Evolutionary conservation across 2,797 vertebrate genomes (phyloP).

Genomic region (Steatocranus sp.): DNA sequence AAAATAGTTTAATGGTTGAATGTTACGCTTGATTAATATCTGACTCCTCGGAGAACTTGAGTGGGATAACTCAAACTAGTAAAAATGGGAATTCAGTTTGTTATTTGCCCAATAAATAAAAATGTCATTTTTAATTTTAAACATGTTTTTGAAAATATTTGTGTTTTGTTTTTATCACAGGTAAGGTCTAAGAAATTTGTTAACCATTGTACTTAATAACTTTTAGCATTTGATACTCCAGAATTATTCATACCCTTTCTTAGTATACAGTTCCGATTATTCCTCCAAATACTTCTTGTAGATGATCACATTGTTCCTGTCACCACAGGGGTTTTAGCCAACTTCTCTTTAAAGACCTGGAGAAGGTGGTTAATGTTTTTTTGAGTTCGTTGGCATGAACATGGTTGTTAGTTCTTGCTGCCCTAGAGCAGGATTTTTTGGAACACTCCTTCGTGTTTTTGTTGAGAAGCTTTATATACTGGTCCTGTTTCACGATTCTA

Average conservation of each 20-base stretch:
- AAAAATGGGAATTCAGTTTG: background rate
- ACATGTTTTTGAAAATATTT: background rate
- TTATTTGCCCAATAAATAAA: background rate
- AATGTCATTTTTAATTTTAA: background rate
- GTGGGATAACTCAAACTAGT: background rate
- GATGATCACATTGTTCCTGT: background rate
- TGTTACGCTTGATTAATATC: background rate
- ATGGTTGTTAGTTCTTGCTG: background rate
- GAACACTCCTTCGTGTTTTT: background rate
- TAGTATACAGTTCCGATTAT: background rate
- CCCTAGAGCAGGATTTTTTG: background rate
- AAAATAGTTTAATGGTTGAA: background rate
- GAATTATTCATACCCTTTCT: background rate
- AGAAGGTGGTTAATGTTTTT: background rate
- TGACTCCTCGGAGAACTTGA: background rate
- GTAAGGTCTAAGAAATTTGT: background rate
- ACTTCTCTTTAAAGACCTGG: background rate
- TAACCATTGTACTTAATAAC: background rate
- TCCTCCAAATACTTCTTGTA: background rate
- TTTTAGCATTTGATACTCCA: background rate
- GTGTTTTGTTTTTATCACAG: fast-evolving
- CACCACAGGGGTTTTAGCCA: background rate
- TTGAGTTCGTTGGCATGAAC: background rate
- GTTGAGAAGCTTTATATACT: background rate
- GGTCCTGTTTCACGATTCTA: background rate